Evolutionary conservation across 2,797 vertebrate species (phyloP).

Genomic region (Lutjanus argentimaculatus): DNA sequence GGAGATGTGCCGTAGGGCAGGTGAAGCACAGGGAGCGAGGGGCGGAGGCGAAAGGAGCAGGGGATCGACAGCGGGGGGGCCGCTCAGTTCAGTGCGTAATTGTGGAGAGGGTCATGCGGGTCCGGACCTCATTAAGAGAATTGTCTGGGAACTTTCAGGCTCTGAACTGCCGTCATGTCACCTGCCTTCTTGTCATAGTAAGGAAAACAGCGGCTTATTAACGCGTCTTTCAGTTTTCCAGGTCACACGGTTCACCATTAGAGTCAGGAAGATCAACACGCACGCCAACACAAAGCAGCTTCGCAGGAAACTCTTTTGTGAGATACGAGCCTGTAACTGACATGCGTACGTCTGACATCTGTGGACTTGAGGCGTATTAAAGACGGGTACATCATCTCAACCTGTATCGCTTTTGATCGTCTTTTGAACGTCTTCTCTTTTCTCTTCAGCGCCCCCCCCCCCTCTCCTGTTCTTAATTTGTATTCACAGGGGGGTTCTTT

Average conservation of each 20-base stretch:
- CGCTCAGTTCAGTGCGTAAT: constrained; percentile 54
- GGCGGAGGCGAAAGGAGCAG: constrained; percentile 12
- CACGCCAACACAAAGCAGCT: constrained; percentile 16
- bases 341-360: constrained; percentile 37
- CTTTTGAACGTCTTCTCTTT: constrained; percentile 62
- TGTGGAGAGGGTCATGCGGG: constrained; percentile 56
- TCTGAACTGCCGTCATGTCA: constrained; percentile 58
- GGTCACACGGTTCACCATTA: constrained; percentile 47
- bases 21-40: constrained; percentile 18
- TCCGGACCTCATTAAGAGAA: constrained; percentile 75
- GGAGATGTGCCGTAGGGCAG: constrained; percentile 38
- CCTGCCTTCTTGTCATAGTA: constrained; percentile 54
- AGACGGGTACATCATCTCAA: constrained; percentile 62
- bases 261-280: constrained; percentile 27
- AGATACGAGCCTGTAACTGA: constrained; percentile 40
- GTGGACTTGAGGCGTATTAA: constrained; percentile 53
- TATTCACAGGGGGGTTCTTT: constrained; percentile 62
- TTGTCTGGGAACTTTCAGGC: constrained; percentile 64
- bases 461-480: constrained; percentile 67
- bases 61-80: constrained; percentile 14
- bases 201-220: constrained; percentile 51
- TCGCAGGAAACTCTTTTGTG: constrained; percentile 34
- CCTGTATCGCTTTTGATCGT: constrained; percentile 62
- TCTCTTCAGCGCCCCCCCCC: constrained; percentile 34
- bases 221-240: constrained; percentile 40